Percentiles rank a stretch among this genome's conserved stretches.
Conservation (phyloP, 2,888 invertebrate species). For the Beris chalybata region DNA sequence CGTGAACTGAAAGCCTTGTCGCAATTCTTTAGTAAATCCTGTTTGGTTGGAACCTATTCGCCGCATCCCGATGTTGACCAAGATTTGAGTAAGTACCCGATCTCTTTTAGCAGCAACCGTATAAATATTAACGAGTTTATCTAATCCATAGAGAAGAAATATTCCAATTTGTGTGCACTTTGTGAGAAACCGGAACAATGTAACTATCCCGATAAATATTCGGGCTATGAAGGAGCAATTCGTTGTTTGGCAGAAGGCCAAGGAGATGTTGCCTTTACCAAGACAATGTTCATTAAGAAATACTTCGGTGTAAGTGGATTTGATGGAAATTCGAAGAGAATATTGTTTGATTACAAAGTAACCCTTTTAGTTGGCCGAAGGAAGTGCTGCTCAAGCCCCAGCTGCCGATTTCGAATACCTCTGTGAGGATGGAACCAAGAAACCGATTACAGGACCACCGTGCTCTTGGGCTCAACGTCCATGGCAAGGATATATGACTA, state of each 20-base stretch:
- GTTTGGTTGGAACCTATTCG: constrained; percentile 84
- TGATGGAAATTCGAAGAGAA: not conserved
- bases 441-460: constrained; percentile 65
- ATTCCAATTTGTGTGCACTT: constrained; percentile 75
- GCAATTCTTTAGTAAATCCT: constrained; percentile 78
- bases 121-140: not conserved
- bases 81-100: constrained; percentile 64
- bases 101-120: not conserved
- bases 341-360: not conserved
- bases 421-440: constrained; percentile 76
- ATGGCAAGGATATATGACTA: constrained; percentile 78
- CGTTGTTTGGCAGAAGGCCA: constrained; percentile 78
- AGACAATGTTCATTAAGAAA: constrained; percentile 75
- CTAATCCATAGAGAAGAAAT: constrained; percentile 64
- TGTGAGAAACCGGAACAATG: constrained; percentile 77
- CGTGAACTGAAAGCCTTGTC: constrained; percentile 81
- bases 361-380: constrained; percentile 43
- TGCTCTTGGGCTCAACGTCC: constrained; percentile 85
- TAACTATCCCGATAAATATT: constrained; percentile 79
- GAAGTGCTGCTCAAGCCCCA: constrained; percentile 63
- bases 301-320: constrained; percentile 70
- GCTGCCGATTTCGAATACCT: constrained; percentile 73
- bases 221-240: constrained; percentile 85
- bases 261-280: constrained; percentile 86
- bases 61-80: constrained; percentile 71